A percentile compares a stretch with the other conserved stretches of the same genome.
phyloP scores from a whole-genome alignment of 2,797 vertebrate species.

The Chlorospingus flavigularis region DNA sequence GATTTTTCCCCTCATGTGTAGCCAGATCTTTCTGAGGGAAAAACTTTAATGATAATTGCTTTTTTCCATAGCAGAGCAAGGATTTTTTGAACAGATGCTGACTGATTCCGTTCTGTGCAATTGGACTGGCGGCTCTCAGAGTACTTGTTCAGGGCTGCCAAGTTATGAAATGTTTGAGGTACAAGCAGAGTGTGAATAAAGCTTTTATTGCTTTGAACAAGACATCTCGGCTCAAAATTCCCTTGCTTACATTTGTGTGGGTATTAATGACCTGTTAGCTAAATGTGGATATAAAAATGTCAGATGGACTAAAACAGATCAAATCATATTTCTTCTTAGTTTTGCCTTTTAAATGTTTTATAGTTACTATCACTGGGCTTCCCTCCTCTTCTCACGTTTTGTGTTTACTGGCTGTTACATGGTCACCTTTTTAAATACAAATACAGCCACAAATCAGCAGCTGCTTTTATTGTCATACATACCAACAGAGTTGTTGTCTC shows the following conservation, averaged over 20 bases:
- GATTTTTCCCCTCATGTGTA: background rate
- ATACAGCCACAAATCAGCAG: background rate
- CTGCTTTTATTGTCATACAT: background rate
- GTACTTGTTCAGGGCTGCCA: background rate
- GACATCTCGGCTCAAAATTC: background rate
- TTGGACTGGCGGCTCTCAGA: background rate
- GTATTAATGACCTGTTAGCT: constrained; percentile 32
- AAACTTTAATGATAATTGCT: background rate
- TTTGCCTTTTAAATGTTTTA: constrained; percentile 3
- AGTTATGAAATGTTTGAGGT: constrained; percentile 31
- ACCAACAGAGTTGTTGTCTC: background rate
- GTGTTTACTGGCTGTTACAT: background rate
- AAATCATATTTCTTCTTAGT: background rate
- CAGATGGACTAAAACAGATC: background rate
- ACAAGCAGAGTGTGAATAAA: constrained; percentile 27
- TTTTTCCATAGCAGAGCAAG: background rate
- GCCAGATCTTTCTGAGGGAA: background rate
- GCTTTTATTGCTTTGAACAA: constrained; percentile 37
- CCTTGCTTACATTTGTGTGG: constrained; percentile 22
- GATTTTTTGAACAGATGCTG: background rate
- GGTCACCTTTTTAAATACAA: background rate
- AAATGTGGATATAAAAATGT: constrained; percentile 23
- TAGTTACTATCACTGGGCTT: background rate
- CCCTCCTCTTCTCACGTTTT: background rate
- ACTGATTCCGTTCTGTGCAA: background rate